Evolutionary conservation across 2,888 invertebrate genomes (phyloP), one percentile per base, ranked within the genome.

Genomic region (Nemotelus nigrinus): DNA sequence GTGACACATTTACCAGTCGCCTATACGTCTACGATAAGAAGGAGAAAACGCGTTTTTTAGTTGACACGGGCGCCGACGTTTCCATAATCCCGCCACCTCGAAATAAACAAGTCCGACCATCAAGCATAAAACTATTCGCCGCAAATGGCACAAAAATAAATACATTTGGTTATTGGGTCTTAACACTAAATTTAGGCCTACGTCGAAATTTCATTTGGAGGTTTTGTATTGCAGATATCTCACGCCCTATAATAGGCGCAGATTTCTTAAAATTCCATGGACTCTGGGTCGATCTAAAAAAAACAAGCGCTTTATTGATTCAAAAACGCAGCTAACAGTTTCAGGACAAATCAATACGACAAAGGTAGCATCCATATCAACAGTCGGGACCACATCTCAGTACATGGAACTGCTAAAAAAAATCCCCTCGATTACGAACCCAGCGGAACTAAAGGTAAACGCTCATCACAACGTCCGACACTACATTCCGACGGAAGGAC

Each of bases 111-210:
- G 25, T 25, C 25, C 25, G 25, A 25, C 0, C 25, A 25, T 25
- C 25, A 25, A 25, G 25, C 25, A 25, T 25, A 25, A 68, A 68
- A 48, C 45, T 68, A 39, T 48, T 39, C 50, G 50, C 68, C n/a
- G 50, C 68, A 47, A 68, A 68, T 39, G 68, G 68, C n/a, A 41
- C 68, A 48, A 47, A 39, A n/a, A 68, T 68, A 25, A 41, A 68
- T n/a, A 68, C 10, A 8, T 68, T 50, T 39, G 68, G 68, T 8
- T 48, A 68, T 25, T 2, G 25, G 25, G 25, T 25, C 25, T 25
- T 68, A 5, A 25, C 3, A 7, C 53, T 68, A 2, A 50, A 68
- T 47, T 68, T 68, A 7, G 68, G 53, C 6, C 57, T 58, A 25
- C 25, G 25, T 25, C 25, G 25, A 25, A 25, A 25, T 25, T 71